Evolutionary conservation across 2,888 invertebrate species (phyloP).

Genomic region (Branchipolynoe longqiensis): DNA sequence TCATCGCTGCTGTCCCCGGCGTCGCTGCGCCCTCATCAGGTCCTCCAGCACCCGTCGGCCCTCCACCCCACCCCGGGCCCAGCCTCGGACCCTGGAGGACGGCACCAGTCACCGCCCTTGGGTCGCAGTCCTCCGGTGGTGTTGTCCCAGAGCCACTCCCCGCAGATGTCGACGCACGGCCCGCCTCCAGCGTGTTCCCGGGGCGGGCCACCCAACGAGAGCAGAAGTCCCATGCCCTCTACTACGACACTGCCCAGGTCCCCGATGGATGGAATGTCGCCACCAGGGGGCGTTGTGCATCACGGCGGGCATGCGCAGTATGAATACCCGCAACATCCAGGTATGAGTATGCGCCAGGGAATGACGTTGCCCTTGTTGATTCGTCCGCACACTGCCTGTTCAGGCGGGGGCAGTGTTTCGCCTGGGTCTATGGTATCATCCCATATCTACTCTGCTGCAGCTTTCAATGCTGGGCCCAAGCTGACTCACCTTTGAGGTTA

Average conservation of each 20-base stretch:
- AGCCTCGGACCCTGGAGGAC: constrained; percentile 10
- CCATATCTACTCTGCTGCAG: too few relatives aligned
- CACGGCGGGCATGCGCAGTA: constrained; percentile 36
- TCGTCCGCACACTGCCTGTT: background rate
- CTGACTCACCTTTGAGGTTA: constrained; percentile 42
- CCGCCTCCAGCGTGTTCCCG: background rate
- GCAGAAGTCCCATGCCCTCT: constrained; percentile 46
- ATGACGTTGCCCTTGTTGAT: constrained; percentile 50
- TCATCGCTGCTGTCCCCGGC: constrained; percentile 21
- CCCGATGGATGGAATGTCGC: constrained; percentile 14
- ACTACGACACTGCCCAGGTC: constrained; percentile 22
- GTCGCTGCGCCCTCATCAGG: constrained; percentile 15
- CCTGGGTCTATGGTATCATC: too few relatives aligned
- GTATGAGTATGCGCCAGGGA: constrained; percentile 25
- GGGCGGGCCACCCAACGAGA: background rate
- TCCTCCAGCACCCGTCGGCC: constrained; percentile 11
- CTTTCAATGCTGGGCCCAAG: constrained; percentile 43
- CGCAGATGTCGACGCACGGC: background rate
- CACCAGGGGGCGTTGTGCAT: background rate
- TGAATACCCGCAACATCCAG: constrained; percentile 7
- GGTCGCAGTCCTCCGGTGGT: constrained; percentile 52
- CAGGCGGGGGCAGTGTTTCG: too few relatives aligned
- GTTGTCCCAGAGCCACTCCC: constrained; percentile 25
- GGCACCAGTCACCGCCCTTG: constrained; percentile 46
- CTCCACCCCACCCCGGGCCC: constrained; percentile 39